These are phyloP conservation scores for Plebejus argus DNA, from an alignment of 2,888 invertebrate genomes.

Conservation along the genomic window DNA sequence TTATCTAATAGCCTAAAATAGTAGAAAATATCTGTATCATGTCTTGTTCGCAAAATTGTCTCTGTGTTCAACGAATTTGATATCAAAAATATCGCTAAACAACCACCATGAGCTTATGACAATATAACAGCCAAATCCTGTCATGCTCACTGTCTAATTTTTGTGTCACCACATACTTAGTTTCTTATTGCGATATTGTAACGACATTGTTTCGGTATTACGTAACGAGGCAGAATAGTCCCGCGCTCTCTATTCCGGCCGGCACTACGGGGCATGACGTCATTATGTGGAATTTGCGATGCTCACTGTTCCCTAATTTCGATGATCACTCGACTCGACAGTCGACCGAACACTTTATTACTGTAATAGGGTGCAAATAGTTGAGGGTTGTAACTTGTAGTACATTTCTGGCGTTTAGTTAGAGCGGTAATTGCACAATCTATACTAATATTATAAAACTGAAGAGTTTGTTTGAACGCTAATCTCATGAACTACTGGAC, in stretches of 20 bases:
- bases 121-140: too few relatives aligned
- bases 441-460: neutral
- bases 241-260: constrained; percentile 16
- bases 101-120: too few relatives aligned
- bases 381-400: neutral
- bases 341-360: neutral
- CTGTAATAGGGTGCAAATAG: neutral
- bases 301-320: constrained; percentile 33
- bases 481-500: too few relatives aligned
- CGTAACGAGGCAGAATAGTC: constrained; percentile 21
- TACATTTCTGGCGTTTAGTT: neutral
- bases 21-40: too few relatives aligned
- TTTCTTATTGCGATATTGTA: neutral
- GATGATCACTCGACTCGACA: constrained; percentile 23
- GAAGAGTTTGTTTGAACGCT: too few relatives aligned
- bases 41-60: too few relatives aligned
- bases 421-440: neutral
- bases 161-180: neutral
- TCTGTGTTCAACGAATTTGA: too few relatives aligned
- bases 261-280: constrained; percentile 32
- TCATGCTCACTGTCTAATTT: too few relatives aligned
- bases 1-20: too few relatives aligned
- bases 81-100: too few relatives aligned
- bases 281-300: constrained; percentile 33
- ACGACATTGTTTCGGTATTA: constrained; percentile 32